Evolutionary conservation across 1,140 invertebrate genomes (phyloP).

Genomic region (Palaemon carinicauda): DNA sequence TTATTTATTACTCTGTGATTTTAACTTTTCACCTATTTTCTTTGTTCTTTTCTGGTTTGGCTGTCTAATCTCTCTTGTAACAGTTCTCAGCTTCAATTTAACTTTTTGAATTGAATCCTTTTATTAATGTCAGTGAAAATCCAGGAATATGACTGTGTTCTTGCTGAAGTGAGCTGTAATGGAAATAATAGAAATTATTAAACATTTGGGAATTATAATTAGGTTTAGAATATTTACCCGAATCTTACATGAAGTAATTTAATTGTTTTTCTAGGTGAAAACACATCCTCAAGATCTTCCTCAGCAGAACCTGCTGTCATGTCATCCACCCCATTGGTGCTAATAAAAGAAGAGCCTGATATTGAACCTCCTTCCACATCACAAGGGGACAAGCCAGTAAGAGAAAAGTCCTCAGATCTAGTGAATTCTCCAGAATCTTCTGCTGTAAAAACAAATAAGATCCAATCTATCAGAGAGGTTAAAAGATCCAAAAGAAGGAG

Average conservation of each 20-base stretch:
- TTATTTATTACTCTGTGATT: no score
- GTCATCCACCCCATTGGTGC: constrained; percentile 1
- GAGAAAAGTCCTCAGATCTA: neutral
- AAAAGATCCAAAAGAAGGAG: neutral
- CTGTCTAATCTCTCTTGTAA: no score
- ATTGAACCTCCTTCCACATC: neutral
- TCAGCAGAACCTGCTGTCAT: constrained; percentile 28
- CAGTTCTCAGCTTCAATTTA: no score
- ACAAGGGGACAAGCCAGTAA: neutral
- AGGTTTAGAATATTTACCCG: no score
- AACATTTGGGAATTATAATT: neutral
- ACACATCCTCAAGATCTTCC: constrained; percentile 19
- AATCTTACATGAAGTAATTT: no score
- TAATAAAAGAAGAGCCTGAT: constrained; percentile 40
- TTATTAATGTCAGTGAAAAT: no score
- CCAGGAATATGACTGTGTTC: no score
- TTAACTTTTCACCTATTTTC: no score
- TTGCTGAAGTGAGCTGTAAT: neutral
- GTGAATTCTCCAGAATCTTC: neutral
- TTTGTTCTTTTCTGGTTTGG: no score
- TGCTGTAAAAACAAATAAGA: neutral
- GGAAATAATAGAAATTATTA: neutral
- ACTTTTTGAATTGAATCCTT: no score
- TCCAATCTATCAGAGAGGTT: neutral
- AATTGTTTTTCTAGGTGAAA: constrained; percentile 20